These are phyloP conservation scores for Drosophila maculinotata DNA, from an alignment of 2,888 invertebrate genomes.

Conservation along the genomic window DNA sequence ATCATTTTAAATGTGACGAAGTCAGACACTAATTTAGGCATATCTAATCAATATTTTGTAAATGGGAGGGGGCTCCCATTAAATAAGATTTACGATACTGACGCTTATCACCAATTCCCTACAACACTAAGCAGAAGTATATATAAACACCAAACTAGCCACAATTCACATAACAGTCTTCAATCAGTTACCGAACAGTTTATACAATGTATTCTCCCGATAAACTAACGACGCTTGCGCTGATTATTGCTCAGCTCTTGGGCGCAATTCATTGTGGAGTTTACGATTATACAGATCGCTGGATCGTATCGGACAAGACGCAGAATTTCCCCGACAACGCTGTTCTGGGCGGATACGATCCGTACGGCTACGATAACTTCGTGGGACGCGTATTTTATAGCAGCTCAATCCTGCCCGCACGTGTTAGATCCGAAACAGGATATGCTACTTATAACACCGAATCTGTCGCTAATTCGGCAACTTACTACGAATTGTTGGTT, in stretches of 20 bases:
- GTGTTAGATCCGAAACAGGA: slow-evolving; percentile 44
- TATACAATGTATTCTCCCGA: slow-evolving; percentile 39
- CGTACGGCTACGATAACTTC: slow-evolving; percentile 44
- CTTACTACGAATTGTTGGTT: slow-evolving; percentile 39
- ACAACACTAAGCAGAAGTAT: not conserved
- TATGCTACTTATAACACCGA: slow-evolving; percentile 37
- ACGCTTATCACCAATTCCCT: not conserved
- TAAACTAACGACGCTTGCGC: slow-evolving; percentile 9
- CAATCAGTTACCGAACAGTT: slow-evolving; percentile 5
- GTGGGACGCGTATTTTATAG: slow-evolving; percentile 38
- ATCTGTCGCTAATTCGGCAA: not conserved
- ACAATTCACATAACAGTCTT: not conserved
- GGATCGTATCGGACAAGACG: slow-evolving; percentile 26
- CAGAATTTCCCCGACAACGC: slow-evolving; percentile 31
- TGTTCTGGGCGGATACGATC: slow-evolving; percentile 48
- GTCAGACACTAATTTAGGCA: not conserved
- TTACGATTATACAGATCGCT: slow-evolving; percentile 37
- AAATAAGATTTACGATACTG: not conserved
- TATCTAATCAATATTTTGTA: not conserved
- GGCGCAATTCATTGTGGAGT: slow-evolving; percentile 34
- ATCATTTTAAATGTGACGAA: too few relatives aligned
- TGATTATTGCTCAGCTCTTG: slow-evolving; percentile 42
- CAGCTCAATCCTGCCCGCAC: slow-evolving; percentile 39
- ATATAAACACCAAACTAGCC: slow-evolving; percentile 4
- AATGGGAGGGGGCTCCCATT: not conserved